Conservation (phyloP, 1,140 invertebrate genomes). For the Drosophila busckii region DNA sequence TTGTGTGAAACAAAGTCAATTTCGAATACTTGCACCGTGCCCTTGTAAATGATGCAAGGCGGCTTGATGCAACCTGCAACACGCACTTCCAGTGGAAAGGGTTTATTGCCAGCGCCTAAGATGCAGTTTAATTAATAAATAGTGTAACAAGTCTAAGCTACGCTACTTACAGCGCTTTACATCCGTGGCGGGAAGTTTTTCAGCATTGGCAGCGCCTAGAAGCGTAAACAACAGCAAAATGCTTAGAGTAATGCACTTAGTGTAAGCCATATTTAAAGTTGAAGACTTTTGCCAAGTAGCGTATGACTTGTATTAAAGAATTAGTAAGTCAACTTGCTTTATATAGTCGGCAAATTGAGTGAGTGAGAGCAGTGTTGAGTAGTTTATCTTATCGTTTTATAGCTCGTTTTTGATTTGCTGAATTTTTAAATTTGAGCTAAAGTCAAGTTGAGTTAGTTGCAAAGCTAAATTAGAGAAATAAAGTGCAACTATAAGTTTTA, state of each 20-base stretch:
- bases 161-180: slow-evolving; percentile 54
- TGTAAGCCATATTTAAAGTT: slow-evolving; percentile 7
- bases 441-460: too few species aligned
- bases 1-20: slow-evolving; percentile 65
- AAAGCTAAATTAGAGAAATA: too few species aligned
- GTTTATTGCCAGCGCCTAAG: slow-evolving; percentile 58
- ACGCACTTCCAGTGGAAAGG: slow-evolving; percentile 60
- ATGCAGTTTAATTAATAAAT: too few species aligned
- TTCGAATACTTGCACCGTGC: slow-evolving; percentile 44
- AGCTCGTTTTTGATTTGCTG: slow-evolving; percentile 19
- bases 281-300: too few species aligned
- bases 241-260: slow-evolving; percentile 21
- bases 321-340: slow-evolving; percentile 32
- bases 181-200: slow-evolving; percentile 33
- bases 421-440: too few species aligned
- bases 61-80: slow-evolving; percentile 47
- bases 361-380: slow-evolving; percentile 20
- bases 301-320: neutral
- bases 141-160: too few species aligned
- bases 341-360: slow-evolving; percentile 36
- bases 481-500: too few species aligned
- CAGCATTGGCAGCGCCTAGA: slow-evolving; percentile 2
- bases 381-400: slow-evolving; percentile 37
- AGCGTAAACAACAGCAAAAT: slow-evolving; percentile 20
- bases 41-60: slow-evolving; percentile 55